Base-by-base conservation (phyloP, 1,140 invertebrate genomes). In the Drosophila grimshawi region DNA sequence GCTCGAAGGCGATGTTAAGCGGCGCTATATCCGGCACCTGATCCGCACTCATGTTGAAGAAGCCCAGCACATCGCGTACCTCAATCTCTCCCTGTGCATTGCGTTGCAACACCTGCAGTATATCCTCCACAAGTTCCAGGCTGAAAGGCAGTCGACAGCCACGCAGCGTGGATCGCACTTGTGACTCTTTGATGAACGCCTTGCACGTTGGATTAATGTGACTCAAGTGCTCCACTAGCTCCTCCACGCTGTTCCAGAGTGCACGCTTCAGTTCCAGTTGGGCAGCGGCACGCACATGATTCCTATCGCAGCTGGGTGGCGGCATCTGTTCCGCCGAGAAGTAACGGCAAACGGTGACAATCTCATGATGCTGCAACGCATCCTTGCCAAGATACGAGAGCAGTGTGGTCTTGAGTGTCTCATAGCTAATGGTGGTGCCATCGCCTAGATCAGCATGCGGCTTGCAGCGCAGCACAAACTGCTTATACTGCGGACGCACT, bases 361-460 rank as follows among this genome's bases (percentile, higher is more conserved):
- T 95, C 93, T 97, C 96, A 51, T 97, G 96, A 76, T 96, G 95
- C 2, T 94, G 94, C 88, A 97, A 95, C 56, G 94, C 93, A 53
- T 95, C 94, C 39, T 94, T 94, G 85, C 96, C 89, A 32, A 94
- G 89, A 46, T 76, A 90, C 55, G 94, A 93, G 71, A 93, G 92
- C 27, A 96, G 72, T 0, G 94, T 94, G 81, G 94, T 93, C 64
- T 94, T 94, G 43, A 96, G 93, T 56, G 93, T 94, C 61, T 93
- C 93, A 5, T 93, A 94, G 57, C 93, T 70, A 41, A 92, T 74
- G 19, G 78, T 75, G 8, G 60, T 72, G 4, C 46, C 66, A 5
- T 85, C 82, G 1, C 67, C 65, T 3, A 83, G 64, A 30, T 83
- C 78, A 0, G 64, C 93, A 51, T 93, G 93, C 5, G 95, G 93